Evolutionary conservation across 1,140 invertebrate species (phyloP), one percentile per base, ranked within the genome.

Genomic region (Pomacea maculata): DNA sequence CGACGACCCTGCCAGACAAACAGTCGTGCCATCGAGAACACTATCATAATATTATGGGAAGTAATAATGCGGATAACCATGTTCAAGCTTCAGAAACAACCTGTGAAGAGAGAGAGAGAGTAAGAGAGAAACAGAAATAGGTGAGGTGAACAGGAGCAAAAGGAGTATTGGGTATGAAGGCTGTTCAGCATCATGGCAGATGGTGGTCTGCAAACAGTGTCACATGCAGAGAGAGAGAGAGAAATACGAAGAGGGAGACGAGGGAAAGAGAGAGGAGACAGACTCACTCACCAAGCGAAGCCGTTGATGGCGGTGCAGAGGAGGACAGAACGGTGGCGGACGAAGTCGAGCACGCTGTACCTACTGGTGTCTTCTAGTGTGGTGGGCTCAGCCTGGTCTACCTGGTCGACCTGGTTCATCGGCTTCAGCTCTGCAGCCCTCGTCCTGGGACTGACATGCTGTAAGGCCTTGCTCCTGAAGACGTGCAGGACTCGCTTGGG

Each of bases 1-100:
- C 82, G 4, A 82, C 75, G 6, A 84, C 65, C 85, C 86, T 87
- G 81, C 11, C n/a, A 65, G 11, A 73, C 10, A 45, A 21, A 34
- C 71, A 73, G 25, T 5, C 71, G 34, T 19, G 57, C 15, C 2
- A 61, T 61, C 57, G 57, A 17, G 1, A 61, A 8, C 15, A 61
- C 57, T 8, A 61, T 11, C 0, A 3, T 61, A 1, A 61, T 11
- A 61, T 61, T 17, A 61, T 61, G 57, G 57, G 57, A 61, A 61
- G 0, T 6, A 14, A 61, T 61, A 9, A 17, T 61, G 11, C 57
- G 5, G 57, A 61, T 61, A 61, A 61, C 57, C 1, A 2, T 61
- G 57, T 14, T 17, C 2, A 61, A 61, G 68, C 45, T 7, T 9
- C n/a, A 29, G 68, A 29, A 34, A 29, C n/a, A 29, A 34, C 45